Percentiles rank a stretch among this genome's conserved stretches.
Conservation (phyloP, 2,797 vertebrate genomes). For the Telmatherina bonti region DNA sequence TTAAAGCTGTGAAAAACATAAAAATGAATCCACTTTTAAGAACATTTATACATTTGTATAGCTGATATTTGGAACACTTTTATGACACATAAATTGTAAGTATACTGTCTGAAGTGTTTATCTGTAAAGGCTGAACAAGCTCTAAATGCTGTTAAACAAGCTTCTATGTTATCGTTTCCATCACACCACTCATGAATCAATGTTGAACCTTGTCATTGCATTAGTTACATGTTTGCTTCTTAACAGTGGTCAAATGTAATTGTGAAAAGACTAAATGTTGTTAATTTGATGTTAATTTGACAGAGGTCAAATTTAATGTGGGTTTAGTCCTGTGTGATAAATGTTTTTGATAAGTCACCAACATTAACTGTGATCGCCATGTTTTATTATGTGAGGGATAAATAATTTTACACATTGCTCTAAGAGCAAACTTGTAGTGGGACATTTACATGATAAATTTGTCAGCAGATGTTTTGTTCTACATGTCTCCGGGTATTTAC, state of each 20-base stretch:
- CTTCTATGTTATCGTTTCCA: constrained; percentile 33
- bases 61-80: constrained; percentile 65
- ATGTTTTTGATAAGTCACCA: constrained; percentile 58
- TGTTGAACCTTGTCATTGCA: constrained; percentile 48
- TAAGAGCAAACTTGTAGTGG: constrained; percentile 23
- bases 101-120: constrained; percentile 53
- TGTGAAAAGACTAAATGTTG: constrained; percentile 57
- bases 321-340: constrained; percentile 66
- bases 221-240: constrained; percentile 47
- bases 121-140: constrained; percentile 46
- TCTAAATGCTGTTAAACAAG: constrained; percentile 54
- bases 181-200: constrained; percentile 41
- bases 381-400: constrained; percentile 35
- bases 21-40: constrained; percentile 52
- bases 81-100: constrained; percentile 71
- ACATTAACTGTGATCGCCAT: constrained; percentile 41
- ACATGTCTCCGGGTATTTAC: constrained; percentile 15
- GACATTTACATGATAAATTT: constrained; percentile 27
- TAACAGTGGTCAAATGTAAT: constrained; percentile 54
- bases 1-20: constrained; percentile 72
- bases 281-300: constrained; percentile 57
- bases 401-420: constrained; percentile 31
- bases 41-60: constrained; percentile 79
- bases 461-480: constrained; percentile 10
- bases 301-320: constrained; percentile 56